Conservation (phyloP, 1,140 invertebrate species). For the Laodelphax striatellus region DNA sequence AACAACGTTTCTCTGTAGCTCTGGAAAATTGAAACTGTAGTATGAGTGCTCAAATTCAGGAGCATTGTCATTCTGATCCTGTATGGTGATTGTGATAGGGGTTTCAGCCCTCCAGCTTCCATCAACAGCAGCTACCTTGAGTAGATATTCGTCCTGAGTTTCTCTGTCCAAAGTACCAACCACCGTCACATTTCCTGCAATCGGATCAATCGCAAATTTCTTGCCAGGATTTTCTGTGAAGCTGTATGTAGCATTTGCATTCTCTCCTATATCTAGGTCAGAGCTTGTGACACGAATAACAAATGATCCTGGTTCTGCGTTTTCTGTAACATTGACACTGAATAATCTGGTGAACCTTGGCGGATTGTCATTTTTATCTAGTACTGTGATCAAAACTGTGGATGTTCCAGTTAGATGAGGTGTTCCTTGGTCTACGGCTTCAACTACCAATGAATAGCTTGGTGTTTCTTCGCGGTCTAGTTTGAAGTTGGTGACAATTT, state of each 20-base stretch:
- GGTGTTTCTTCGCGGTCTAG: slow-evolving; percentile 82
- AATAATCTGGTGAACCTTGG: slow-evolving; percentile 86
- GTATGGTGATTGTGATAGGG: slow-evolving; percentile 80
- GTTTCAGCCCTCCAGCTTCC: slow-evolving; percentile 83
- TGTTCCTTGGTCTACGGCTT: slow-evolving; percentile 76
- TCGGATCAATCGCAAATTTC: slow-evolving; percentile 78
- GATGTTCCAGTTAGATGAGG: slow-evolving; percentile 72
- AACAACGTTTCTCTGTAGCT: slow-evolving; percentile 61
- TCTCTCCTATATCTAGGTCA: slow-evolving; percentile 74
- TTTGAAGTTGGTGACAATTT: slow-evolving; percentile 69
- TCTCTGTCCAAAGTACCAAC: slow-evolving; percentile 73
- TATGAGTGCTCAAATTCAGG: slow-evolving; percentile 79
- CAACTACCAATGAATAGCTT: slow-evolving; percentile 70
- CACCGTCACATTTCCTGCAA: slow-evolving; percentile 85
- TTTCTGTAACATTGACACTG: slow-evolving; percentile 91
- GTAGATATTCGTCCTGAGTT: slow-evolving; percentile 78
- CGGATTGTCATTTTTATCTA: slow-evolving; percentile 92
- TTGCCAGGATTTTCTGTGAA: slow-evolving; percentile 79
- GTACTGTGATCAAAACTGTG: slow-evolving; percentile 69
- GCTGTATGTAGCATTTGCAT: slow-evolving; percentile 79
- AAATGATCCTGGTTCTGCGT: slow-evolving; percentile 82
- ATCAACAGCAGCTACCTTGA: slow-evolving; percentile 78
- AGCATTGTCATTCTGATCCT: slow-evolving; percentile 90
- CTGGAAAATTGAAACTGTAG: slow-evolving; percentile 84
- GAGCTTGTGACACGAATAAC: slow-evolving; percentile 85